Evolutionary conservation across 2,113 vertebrate species (phyloP), one percentile per base, ranked within the genome.

Genomic region (Anser brachyrhynchus): DNA sequence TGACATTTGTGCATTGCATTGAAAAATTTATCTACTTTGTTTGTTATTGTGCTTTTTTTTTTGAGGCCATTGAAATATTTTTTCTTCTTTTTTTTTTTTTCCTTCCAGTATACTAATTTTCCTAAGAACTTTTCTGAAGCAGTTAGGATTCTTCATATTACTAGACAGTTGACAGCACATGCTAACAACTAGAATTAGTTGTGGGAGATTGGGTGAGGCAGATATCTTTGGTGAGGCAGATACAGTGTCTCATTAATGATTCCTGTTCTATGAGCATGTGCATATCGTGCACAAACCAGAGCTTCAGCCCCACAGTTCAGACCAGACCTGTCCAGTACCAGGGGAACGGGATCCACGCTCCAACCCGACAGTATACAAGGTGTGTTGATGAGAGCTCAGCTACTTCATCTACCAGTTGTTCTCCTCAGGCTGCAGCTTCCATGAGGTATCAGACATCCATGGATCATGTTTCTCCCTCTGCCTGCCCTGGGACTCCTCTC

Each of bases 331-430:
- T 64, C 8, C 43, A 8, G 19, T 39, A 69, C 23, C 0, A 0
- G 14, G 10, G 55, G 29, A 75, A 4, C 9, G 22, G 43, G 20
- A 22, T 4, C 2, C 7, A 77, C 18, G 1, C 23, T 67, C 49
- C 25, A 57, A 11, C 20, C 12, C 20, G n/a, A 15, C 2, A 0
- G 43, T 0, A 0, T 6, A 9, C 5, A 10, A 39, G 1, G 19
- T 44, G 35, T n/a, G 23, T 20, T 22, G 28, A 8, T 91, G 41
- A 10, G 65, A 35, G 55, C 55, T 83, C 4, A 0, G 22, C 91
- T 81, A 10, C 51, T 29, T 1, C 25, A 8, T 0, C 3, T 18
- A 62, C 44, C 11, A 31, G 64, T 58, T 87, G 10, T 64, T 85
- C 79, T 92, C 64, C 31, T 77, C 37, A 46, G 59, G 11, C 55